These are phyloP conservation scores for Pollicipes pollicipes DNA, from an alignment of 1,140 invertebrate genomes.

Conservation along the genomic window DNA sequence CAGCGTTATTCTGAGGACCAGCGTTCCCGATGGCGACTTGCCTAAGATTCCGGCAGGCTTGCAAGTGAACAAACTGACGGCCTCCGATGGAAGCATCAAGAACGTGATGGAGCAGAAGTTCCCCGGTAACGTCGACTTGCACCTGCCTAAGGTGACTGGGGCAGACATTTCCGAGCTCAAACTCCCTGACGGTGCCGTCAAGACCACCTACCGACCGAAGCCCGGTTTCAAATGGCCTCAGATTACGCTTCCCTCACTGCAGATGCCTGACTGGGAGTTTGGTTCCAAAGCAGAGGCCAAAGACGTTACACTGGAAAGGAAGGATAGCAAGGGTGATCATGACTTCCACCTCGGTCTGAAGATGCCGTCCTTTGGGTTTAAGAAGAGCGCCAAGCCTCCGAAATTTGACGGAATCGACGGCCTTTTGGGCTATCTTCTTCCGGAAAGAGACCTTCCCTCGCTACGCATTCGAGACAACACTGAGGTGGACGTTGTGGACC, in stretches of 20 bases:
- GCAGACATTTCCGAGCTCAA: not conserved
- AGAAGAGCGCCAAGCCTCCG: not conserved
- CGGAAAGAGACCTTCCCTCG: not conserved
- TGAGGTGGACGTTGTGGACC: not conserved
- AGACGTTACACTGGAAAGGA: not conserved
- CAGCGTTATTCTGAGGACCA: not conserved
- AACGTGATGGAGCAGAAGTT: not conserved
- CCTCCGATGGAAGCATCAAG: not conserved
- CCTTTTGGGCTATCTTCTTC: not conserved
- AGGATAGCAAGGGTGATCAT: not conserved
- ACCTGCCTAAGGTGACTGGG: not conserved
- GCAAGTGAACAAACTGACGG: not conserved
- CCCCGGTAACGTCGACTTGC: not conserved
- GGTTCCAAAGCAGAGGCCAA: not conserved
- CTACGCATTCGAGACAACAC: not conserved
- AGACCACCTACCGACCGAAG: not conserved
- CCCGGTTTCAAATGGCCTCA: not conserved
- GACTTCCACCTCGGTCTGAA: not conserved
- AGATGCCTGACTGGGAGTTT: not conserved
- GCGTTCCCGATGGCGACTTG: not conserved
- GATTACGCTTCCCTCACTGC: not conserved
- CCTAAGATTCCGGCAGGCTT: not conserved
- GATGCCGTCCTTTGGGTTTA: not conserved
- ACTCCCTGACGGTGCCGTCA: not conserved
- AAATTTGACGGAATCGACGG: conserved; percentile 3